Evolutionary conservation across 2,888 invertebrate genomes (phyloP).

Genomic region (Dione juno): DNA sequence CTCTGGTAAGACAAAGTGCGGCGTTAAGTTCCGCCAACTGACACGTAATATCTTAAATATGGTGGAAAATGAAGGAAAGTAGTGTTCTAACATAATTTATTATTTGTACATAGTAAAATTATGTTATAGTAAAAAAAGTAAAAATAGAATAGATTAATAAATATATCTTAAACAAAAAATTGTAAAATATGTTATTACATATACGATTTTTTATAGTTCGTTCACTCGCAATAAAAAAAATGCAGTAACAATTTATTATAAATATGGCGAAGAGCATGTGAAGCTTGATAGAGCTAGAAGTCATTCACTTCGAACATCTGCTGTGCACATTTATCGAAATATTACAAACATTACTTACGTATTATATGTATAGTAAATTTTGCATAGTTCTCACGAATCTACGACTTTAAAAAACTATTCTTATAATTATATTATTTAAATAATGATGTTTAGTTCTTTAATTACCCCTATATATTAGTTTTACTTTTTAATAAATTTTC

Average conservation of each 20-base stretch:
- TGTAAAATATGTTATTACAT: background rate
- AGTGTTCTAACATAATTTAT: too few relatives aligned
- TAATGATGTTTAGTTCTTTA: too few relatives aligned
- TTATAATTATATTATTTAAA: too few relatives aligned
- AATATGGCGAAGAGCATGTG: constrained; percentile 31
- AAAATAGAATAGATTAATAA: background rate
- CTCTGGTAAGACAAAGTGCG: too few relatives aligned
- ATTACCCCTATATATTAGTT: too few relatives aligned
- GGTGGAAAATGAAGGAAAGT: too few relatives aligned
- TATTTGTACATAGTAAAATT: too few relatives aligned
- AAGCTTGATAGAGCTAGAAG: constrained; percentile 43
- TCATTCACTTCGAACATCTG: constrained; percentile 57
- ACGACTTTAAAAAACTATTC: too few relatives aligned
- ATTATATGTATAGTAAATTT: constrained; percentile 5
- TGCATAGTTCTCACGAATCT: constrained; percentile 25
- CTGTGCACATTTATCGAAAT: constrained; percentile 49
- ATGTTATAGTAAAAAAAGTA: background rate
- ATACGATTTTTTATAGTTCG: constrained; percentile 20
- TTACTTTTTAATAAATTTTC: too few relatives aligned
- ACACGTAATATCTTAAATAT: too few relatives aligned
- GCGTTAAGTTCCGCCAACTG: too few relatives aligned
- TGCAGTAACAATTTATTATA: constrained; percentile 31
- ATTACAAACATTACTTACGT: constrained; percentile 28
- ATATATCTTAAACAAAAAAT: background rate
- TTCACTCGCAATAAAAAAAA: constrained; percentile 28